These are phyloP conservation scores for Holacanthus passer DNA, from an alignment of 2,113 vertebrate genomes.

Conservation along the genomic window DNA sequence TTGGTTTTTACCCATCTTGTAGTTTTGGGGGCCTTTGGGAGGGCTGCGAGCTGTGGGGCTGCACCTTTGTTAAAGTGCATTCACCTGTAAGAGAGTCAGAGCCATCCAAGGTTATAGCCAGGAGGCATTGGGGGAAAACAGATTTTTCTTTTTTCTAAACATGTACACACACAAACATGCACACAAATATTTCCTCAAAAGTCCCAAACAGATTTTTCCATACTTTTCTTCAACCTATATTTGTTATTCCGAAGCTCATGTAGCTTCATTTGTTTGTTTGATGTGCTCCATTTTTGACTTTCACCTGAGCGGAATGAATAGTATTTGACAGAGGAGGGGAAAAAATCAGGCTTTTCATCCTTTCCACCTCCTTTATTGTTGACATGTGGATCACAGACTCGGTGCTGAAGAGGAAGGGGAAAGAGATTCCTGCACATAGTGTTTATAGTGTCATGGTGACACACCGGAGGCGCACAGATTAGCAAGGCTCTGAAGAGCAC, in stretches of 20 bases:
- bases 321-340: conserved; percentile 25
- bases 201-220: background rate
- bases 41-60: conserved; percentile 34
- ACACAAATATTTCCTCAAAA: conserved; percentile 11
- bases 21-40: conserved; percentile 53
- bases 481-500: conserved; percentile 48
- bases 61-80: conserved; percentile 71
- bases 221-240: conserved; percentile 2
- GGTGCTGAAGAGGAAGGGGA: conserved; percentile 18
- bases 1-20: conserved; percentile 55
- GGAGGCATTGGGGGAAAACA: conserved; percentile 31
- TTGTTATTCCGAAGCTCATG: conserved; percentile 22
- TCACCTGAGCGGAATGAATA: conserved; percentile 31
- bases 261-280: conserved; percentile 39
- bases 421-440: conserved; percentile 37
- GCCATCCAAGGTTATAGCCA: conserved; percentile 60
- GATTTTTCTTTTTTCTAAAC: conserved; percentile 6
- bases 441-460: conserved; percentile 66
- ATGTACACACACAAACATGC: conserved; percentile 32
- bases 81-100: conserved; percentile 75
- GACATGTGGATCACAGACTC: conserved; percentile 62
- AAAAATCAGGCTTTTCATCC: conserved; percentile 29
- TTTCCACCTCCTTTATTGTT: conserved; percentile 54
- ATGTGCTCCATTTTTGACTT: conserved; percentile 33
- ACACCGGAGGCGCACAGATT: conserved; percentile 52